Evolutionary conservation across 2,888 invertebrate species (phyloP).

Genomic region (Empis livida): DNA sequence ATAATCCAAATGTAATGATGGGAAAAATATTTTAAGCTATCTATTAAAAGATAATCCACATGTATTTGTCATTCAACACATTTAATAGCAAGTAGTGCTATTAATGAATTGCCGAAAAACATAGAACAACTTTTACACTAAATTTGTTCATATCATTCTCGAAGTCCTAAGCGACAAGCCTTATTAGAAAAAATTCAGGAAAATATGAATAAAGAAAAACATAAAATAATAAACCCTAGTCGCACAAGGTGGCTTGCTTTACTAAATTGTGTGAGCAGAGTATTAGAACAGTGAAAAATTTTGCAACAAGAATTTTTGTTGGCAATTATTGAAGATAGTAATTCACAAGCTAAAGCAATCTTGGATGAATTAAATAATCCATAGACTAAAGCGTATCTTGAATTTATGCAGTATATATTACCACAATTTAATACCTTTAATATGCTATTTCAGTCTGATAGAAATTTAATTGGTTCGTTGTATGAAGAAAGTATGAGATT

Average conservation of each 20-base stretch:
- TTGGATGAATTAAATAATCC: neutral
- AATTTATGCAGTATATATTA: neutral
- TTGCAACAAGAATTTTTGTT: neutral
- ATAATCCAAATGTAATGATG: neutral
- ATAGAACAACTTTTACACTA: neutral
- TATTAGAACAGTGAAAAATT: neutral
- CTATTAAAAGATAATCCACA: neutral
- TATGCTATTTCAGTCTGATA: neutral
- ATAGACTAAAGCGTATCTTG: neutral
- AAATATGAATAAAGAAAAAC: neutral
- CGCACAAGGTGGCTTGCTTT: neutral
- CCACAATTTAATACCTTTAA: neutral
- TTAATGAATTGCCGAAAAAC: neutral
- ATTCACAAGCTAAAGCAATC: neutral
- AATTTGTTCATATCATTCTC: neutral
- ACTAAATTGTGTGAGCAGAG: neutral
- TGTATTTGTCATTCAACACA: neutral
- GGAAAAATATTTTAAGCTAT: neutral
- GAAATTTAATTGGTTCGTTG: neutral
- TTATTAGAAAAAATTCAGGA: neutral
- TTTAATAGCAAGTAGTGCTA: neutral
- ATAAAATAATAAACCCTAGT: neutral
- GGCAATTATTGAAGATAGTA: neutral
- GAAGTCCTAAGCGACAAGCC: neutral
- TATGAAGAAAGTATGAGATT: neutral